Percentiles rank a stretch among this genome's conserved stretches.
Conservation (phyloP, 2,888 invertebrate species). For the Vanessa cardui region DNA sequence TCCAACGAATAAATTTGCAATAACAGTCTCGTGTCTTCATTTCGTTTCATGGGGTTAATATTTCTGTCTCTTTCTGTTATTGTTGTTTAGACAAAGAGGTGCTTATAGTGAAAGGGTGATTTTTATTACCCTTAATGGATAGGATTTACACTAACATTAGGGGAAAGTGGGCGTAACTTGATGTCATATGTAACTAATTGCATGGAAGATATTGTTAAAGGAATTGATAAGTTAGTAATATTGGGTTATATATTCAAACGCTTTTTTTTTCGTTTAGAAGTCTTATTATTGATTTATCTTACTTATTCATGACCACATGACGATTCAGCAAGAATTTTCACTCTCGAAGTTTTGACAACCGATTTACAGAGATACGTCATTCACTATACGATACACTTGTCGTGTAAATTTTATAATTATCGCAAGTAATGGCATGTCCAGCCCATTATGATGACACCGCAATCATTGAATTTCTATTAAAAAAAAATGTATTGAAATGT, state of each 20-base stretch:
- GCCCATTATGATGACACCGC: too few species aligned
- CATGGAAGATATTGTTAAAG: slow-evolving; percentile 36
- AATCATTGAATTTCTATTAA: too few species aligned
- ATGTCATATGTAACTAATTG: slow-evolving; percentile 76
- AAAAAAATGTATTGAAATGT: too few species aligned
- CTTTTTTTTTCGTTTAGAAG: background rate
- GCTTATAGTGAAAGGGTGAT: slow-evolving; percentile 44
- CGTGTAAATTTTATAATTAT: too few species aligned
- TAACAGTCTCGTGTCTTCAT: slow-evolving; percentile 55
- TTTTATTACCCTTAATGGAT: slow-evolving; percentile 46
- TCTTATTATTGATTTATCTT: too few species aligned
- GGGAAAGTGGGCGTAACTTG: slow-evolving; percentile 72
- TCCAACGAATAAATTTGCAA: slow-evolving; percentile 65
- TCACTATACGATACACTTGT: too few species aligned
- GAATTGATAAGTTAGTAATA: slow-evolving; percentile 6
- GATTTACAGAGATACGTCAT: too few species aligned
- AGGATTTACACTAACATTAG: slow-evolving; percentile 61
- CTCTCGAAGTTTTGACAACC: too few species aligned
- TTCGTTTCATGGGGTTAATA: slow-evolving; percentile 44
- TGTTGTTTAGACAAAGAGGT: slow-evolving; percentile 42
- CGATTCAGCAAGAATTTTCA: too few species aligned
- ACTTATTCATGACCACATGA: too few species aligned
- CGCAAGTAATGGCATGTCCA: too few species aligned
- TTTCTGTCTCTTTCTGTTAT: slow-evolving; percentile 45
- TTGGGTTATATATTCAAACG: slow-evolving; percentile 1